A percentile compares a stretch with the other conserved stretches of the same genome.
Evolutionary conservation across 2,797 vertebrate genomes (phyloP).

Genomic region (Coregonus suidteri): DNA sequence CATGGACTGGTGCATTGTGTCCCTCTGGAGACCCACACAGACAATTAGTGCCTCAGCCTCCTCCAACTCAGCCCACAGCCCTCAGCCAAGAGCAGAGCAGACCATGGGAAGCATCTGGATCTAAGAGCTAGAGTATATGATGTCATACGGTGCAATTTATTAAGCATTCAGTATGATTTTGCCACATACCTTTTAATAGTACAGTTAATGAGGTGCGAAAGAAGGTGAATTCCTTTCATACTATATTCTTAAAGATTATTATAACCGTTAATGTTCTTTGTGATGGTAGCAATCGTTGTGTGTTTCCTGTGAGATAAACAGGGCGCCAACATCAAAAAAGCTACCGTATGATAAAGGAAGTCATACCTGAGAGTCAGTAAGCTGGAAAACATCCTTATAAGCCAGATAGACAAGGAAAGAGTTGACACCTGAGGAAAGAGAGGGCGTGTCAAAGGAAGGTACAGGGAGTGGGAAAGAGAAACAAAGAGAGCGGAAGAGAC

Average conservation of each 20-base stretch:
- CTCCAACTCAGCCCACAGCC: neutral
- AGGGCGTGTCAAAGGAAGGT: neutral
- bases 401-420: slow-evolving; percentile 98
- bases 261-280: neutral
- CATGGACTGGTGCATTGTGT: slow-evolving; percentile 13
- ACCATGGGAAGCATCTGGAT: slow-evolving; percentile 20
- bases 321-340: neutral
- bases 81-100: slow-evolving; percentile 13
- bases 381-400: slow-evolving; percentile 96
- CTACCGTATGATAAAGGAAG: neutral
- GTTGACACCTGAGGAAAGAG: slow-evolving; percentile 84
- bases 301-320: neutral
- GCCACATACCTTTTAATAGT: too few species aligned
- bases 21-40: slow-evolving; percentile 23
- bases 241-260: too few species aligned
- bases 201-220: too few species aligned
- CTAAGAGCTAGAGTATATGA: slow-evolving; percentile 5
- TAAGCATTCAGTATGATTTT: neutral
- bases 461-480: neutral
- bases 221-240: too few species aligned
- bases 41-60: neutral
- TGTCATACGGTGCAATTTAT: neutral
- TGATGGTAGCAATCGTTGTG: neutral
- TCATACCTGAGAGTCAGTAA: slow-evolving; percentile 91
- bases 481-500: neutral